phyloP scores from a whole-genome alignment of 2,797 vertebrate species.

The Cichlasoma orientale region DNA sequence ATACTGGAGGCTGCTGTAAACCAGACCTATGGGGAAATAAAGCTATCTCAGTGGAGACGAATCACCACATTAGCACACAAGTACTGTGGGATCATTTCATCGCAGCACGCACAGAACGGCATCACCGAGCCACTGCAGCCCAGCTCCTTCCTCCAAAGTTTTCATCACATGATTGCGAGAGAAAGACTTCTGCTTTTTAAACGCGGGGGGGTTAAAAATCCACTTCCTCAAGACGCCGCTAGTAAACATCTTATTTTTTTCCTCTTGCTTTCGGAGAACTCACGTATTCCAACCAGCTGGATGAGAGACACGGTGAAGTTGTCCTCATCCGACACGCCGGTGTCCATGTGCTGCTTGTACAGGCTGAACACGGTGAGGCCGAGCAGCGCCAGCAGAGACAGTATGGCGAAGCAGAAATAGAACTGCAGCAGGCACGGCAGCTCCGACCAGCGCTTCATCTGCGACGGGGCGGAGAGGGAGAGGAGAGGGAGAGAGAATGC shows the following conservation, averaged over 20 bases:
- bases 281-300: constrained; percentile 85
- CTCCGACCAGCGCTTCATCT: constrained; percentile 88
- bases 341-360: constrained; percentile 65
- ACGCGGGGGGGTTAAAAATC: neutral
- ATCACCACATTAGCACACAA: neutral
- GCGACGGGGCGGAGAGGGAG: neutral
- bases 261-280: constrained; percentile 21
- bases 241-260: neutral
- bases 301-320: constrained; percentile 85
- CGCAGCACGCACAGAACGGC: neutral
- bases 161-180: constrained; percentile 1
- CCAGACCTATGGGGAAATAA: neutral
- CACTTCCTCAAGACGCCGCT: too few relatives aligned
- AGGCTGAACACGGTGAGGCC: constrained; percentile 79
- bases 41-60: neutral
- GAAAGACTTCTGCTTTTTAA: constrained; percentile 23
- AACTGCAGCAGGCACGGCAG: constrained; percentile 77
- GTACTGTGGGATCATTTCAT: too few relatives aligned
- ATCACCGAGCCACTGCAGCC: neutral
- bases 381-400: constrained; percentile 82
- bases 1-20: neutral
- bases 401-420: constrained; percentile 83
- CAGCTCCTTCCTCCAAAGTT: neutral
- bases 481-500: neutral
- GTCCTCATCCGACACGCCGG: constrained; percentile 58